Percentiles rank a stretch among this genome's conserved stretches.
Conservation (phyloP, 2,888 invertebrate genomes). For the Cyclophora albipunctata region DNA sequence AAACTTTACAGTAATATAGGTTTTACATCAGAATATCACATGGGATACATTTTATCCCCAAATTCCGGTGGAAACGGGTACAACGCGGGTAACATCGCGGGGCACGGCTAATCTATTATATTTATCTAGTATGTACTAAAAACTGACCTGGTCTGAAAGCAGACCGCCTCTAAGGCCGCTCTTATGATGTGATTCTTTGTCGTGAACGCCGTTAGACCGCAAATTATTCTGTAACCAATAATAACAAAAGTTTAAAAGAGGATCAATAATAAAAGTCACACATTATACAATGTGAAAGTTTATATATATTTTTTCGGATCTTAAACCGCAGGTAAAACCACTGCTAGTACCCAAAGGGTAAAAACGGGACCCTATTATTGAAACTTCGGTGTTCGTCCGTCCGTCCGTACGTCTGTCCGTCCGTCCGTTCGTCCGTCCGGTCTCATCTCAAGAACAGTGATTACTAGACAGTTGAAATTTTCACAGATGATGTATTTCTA, state of each 20-base stretch:
- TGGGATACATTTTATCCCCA: too few relatives aligned
- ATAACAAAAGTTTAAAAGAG: constrained; percentile 1
- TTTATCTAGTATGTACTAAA: background rate
- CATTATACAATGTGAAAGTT: background rate
- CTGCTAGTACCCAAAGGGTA: background rate
- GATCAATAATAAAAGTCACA: too few relatives aligned
- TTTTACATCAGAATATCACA: too few relatives aligned
- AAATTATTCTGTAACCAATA: constrained; percentile 82
- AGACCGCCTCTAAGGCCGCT: constrained; percentile 95
- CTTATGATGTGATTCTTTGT: constrained; percentile 94
- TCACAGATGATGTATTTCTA: too few relatives aligned
- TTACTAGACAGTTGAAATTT: too few relatives aligned
- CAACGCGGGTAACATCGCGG: too few relatives aligned
- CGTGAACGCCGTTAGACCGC: constrained; percentile 94
- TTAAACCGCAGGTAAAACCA: too few relatives aligned
- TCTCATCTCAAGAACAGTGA: too few relatives aligned
- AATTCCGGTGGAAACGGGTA: too few relatives aligned
- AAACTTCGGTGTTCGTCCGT: too few relatives aligned
- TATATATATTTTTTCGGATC: background rate
- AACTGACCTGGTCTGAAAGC: constrained; percentile 89
- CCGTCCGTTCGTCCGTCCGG: background rate
- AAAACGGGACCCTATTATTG: too few relatives aligned
- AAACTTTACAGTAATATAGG: too few relatives aligned
- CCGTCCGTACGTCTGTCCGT: background rate
- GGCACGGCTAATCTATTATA: background rate